These are phyloP conservation scores for Meda fulgida DNA, from an alignment of 2,797 vertebrate species.

Conservation along the genomic window DNA sequence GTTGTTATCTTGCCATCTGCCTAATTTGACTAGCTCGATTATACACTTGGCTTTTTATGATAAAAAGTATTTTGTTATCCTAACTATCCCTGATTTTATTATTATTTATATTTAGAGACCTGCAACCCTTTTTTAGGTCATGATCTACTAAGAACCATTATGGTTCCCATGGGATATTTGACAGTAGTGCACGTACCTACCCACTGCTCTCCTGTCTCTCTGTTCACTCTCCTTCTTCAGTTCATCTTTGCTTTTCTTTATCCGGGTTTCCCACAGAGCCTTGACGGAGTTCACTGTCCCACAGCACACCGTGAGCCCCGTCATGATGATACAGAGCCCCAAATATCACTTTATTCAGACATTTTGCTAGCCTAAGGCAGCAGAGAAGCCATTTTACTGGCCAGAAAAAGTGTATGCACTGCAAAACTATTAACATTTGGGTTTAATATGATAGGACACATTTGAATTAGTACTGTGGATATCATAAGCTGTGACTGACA, in stretches of 20 bases:
- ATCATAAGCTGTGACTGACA: neutral
- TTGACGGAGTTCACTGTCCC: slow-evolving; percentile 85
- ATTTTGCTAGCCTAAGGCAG: neutral
- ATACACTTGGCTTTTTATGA: neutral
- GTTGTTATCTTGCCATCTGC: neutral
- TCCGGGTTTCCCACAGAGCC: slow-evolving; percentile 90
- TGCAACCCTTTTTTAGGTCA: neutral
- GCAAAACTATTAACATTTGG: neutral
- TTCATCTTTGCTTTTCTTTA: slow-evolving; percentile 82
- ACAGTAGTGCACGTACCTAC: slow-evolving; percentile 57
- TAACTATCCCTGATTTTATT: neutral
- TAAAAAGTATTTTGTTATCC: neutral
- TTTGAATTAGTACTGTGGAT: neutral
- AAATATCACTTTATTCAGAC: slow-evolving; percentile 13
- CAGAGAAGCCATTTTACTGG: neutral
- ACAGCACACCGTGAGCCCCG: slow-evolving; percentile 73
- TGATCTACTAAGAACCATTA: neutral
- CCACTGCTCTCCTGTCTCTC: slow-evolving; percentile 66
- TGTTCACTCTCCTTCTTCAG: slow-evolving; percentile 77
- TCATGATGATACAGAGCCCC: slow-evolving; percentile 69
- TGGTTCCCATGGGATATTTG: neutral
- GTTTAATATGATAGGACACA: neutral
- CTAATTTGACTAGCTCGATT: neutral
- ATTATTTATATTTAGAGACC: neutral
- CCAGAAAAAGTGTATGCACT: neutral